Base-by-base conservation (phyloP, 2,113 vertebrate species). In the Alligator mississippiensis region DNA sequence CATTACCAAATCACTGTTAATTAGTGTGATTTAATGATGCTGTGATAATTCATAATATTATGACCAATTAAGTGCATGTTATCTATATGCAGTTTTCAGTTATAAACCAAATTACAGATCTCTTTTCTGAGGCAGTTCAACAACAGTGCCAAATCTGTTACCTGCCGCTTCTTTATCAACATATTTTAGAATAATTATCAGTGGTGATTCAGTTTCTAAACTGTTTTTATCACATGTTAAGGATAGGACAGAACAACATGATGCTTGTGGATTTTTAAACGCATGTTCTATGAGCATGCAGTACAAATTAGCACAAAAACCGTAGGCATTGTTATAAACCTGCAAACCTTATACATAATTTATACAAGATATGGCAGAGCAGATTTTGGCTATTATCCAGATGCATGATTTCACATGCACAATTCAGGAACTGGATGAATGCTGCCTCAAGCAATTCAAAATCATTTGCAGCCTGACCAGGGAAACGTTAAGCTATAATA, bases 391-490 rank as follows among this genome's bases (percentile, higher is more conserved):
- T 85, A 62, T 84, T 78, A 89, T 57, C 25, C 27, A 89, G 76
- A 21, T 22, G 54, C 47, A 18, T 82, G 22, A 86, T 22, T 90
- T 78, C 92, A 62, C 27, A 81, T 25, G 27, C 24, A 2, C 76
- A 84, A 28, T n/a, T 74, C 14, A 63, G 86, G 76, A 75, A 78
- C 66, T 59, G 57, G 77, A 16, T 75, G 62, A 92, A 80, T 60
- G 96, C 78, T 90, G 75, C 88, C 63, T 91, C 57, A 30, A 85
- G 83, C 64, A 62, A 76, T 84, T 30, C 77, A 90, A 92, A 93
- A 92, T 30, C 79, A 88, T 81, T 80, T 78, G 66, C 30, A 84
- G 85, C 61, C 85, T 82, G 84, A 90, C 59, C 63, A 89, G 54
- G 90, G 60, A 89, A 87, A 84, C 76, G 74, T 81, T 19, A 83